Conservation (phyloP, 2,113 vertebrate genomes). For the Sporophila hypoxantha region DNA sequence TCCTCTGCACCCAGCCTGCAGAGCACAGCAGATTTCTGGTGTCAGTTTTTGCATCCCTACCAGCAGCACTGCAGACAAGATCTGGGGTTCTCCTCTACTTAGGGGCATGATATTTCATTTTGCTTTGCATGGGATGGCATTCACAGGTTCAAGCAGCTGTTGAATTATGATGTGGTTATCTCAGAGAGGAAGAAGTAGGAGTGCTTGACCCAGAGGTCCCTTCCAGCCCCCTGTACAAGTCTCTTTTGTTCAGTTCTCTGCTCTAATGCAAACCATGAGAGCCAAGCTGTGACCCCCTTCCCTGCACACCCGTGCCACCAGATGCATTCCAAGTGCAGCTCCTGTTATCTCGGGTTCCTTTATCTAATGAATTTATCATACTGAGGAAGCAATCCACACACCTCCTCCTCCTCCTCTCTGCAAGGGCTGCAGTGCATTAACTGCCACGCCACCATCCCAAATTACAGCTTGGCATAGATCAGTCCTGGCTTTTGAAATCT, state of each 20-base stretch:
- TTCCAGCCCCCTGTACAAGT: not conserved
- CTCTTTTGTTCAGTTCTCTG: not conserved
- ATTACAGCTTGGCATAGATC: conserved; percentile 15
- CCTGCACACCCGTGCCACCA: not conserved
- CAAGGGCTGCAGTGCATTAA: not conserved
- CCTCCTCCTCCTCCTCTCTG: not conserved
- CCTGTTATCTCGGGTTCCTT: not conserved
- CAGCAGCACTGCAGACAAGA: not conserved
- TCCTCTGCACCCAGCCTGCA: not conserved
- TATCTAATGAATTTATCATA: conserved; percentile 21
- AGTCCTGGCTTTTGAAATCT: conserved; percentile 24
- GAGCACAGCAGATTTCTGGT: not conserved
- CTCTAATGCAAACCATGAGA: not conserved
- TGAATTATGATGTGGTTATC: not conserved
- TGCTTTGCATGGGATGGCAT: not conserved
- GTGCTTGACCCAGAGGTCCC: not conserved
- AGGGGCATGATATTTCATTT: not conserved
- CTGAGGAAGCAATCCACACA: conserved; percentile 8
- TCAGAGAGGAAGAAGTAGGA: not conserved
- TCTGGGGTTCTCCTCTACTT: rapidly evolving
- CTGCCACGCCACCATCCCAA: not conserved
- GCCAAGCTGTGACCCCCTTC: not conserved
- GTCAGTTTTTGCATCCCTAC: rapidly evolving
- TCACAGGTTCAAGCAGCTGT: not conserved
- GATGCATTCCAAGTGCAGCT: not conserved